Evolutionary conservation across 2,888 invertebrate genomes (phyloP).

Genomic region (Leistus spinibarbis): DNA sequence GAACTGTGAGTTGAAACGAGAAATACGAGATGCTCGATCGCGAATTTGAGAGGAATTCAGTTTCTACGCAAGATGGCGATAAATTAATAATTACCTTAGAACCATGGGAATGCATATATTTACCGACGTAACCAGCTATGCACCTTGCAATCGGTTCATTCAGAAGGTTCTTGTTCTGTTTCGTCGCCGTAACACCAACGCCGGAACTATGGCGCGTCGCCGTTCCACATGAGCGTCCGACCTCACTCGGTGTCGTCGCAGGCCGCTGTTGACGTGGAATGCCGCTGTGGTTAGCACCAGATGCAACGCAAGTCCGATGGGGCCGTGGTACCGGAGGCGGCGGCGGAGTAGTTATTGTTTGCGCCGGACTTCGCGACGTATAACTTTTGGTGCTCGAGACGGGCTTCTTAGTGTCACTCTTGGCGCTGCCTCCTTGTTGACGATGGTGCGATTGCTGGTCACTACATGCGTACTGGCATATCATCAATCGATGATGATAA

Average conservation of each 20-base stretch:
- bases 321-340: constrained; percentile 39
- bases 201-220: not conserved
- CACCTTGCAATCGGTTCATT: constrained; percentile 55
- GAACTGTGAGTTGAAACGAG: too few relatives aligned
- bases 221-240: not conserved
- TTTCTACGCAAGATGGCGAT: too few relatives aligned
- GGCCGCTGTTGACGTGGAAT: constrained; percentile 6
- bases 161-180: constrained; percentile 39
- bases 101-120: constrained; percentile 46
- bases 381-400: not conserved
- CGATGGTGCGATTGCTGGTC: constrained; percentile 19
- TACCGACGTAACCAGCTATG: constrained; percentile 54
- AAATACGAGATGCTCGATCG: too few relatives aligned
- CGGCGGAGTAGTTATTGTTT: constrained; percentile 34
- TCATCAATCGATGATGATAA: not conserved
- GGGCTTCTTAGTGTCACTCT: not conserved
- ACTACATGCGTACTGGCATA: constrained; percentile 25
- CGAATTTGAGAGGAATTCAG: too few relatives aligned
- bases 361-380: constrained; percentile 39
- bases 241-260: constrained; percentile 16
- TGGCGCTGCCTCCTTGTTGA: not conserved
- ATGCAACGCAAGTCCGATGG: not conserved
- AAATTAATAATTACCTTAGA: too few relatives aligned
- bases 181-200: not conserved
- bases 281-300: not conserved